A percentile compares a stretch with the other conserved stretches of the same genome.
Evolutionary conservation across 2,888 invertebrate genomes (phyloP).

Genomic region (Tetragonula carbonaria): DNA sequence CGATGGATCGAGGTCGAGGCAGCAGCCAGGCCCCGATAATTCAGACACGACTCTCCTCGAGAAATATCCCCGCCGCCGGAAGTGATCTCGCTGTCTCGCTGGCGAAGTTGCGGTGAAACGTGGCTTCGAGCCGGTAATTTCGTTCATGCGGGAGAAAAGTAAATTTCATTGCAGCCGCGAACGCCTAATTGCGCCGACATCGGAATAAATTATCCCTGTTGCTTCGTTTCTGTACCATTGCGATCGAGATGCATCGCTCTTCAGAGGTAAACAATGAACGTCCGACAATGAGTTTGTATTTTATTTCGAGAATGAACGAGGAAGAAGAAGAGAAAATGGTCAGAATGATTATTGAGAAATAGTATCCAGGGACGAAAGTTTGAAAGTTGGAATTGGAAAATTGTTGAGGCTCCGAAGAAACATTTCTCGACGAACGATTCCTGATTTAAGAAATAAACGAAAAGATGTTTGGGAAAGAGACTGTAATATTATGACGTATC

Average conservation of each 20-base stretch:
- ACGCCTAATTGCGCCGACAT: slow-evolving; percentile 26
- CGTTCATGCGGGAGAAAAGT: slow-evolving; percentile 40
- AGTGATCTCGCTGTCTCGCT: slow-evolving; percentile 6
- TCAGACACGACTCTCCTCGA: slow-evolving; percentile 48
- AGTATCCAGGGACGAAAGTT: too few relatives aligned
- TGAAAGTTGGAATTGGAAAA: not conserved
- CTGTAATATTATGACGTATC: too few relatives aligned
- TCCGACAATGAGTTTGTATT: not conserved
- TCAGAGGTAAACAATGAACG: not conserved
- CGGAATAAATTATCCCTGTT: slow-evolving; percentile 9
- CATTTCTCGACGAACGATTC: not conserved
- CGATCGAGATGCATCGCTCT: not conserved
- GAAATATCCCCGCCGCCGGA: slow-evolving; percentile 23
- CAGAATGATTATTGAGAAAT: not conserved
- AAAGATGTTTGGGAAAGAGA: too few relatives aligned
- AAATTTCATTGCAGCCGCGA: slow-evolving; percentile 26
- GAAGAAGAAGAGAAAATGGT: not conserved
- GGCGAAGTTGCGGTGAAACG: slow-evolving; percentile 37
- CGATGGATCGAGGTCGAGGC: slow-evolving; percentile 41
- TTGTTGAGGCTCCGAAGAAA: not conserved
- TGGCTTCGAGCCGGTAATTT: slow-evolving; percentile 26
- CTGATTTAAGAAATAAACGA: too few relatives aligned
- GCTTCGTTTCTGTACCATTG: not conserved
- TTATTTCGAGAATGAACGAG: not conserved
- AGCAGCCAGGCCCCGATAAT: slow-evolving; percentile 58